Percentiles rank a stretch among this genome's conserved stretches.
Evolutionary conservation across 2,797 vertebrate species (phyloP).

Genomic region (Rhincodon typus): DNA sequence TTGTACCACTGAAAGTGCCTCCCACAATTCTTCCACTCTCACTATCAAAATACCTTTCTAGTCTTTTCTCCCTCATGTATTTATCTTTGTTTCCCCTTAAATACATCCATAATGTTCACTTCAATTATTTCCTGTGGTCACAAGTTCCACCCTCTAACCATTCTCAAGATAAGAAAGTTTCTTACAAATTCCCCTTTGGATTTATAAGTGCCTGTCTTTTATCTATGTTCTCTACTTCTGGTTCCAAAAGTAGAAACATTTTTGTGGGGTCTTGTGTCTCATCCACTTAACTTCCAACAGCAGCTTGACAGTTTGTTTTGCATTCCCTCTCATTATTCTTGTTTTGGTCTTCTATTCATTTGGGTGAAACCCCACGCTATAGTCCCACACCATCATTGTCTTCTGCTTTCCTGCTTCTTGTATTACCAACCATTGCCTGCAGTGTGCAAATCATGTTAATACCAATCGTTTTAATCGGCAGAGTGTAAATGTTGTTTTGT

Average conservation of each 20-base stretch:
- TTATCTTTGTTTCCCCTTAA: not conserved
- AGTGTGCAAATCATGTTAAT: not conserved
- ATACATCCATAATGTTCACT: not conserved
- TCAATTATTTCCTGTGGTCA: not conserved
- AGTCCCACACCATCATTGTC: not conserved
- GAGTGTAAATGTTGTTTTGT: not conserved
- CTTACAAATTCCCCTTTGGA: not conserved
- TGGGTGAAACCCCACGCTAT: not conserved
- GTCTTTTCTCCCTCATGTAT: too few species aligned
- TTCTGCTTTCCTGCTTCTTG: not conserved
- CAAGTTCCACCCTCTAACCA: not conserved
- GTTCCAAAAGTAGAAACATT: not conserved
- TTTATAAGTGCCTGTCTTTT: not conserved
- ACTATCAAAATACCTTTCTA: not conserved
- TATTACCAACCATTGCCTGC: not conserved
- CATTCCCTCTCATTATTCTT: not conserved
- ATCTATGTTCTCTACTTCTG: not conserved
- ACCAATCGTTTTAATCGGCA: not conserved
- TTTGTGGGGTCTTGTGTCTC: not conserved
- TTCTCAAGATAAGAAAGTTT: not conserved
- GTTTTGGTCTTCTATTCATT: not conserved
- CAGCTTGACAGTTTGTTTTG: not conserved
- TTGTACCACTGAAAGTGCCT: not conserved
- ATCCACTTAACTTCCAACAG: not conserved
- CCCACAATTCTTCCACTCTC: not conserved